phyloP scores from a whole-genome alignment of 2,113 vertebrate species.

The Gymnogyps californianus region DNA sequence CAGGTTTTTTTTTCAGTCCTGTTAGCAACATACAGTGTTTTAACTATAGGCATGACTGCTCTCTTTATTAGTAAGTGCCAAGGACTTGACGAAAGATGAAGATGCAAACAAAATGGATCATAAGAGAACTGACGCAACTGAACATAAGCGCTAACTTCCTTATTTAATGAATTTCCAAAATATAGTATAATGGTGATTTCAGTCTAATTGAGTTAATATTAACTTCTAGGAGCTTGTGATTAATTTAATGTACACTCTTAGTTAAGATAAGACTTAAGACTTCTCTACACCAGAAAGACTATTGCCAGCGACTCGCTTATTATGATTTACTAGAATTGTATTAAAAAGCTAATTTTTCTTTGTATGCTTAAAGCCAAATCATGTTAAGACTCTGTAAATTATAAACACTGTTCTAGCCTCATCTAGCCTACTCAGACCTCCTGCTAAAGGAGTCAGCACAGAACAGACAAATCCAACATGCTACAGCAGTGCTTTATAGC shows the following conservation, averaged over 20 bases:
- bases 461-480: neutral
- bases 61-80: neutral
- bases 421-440: neutral
- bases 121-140: neutral
- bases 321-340: neutral
- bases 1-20: neutral
- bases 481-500: neutral
- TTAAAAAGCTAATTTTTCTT: neutral
- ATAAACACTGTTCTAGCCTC: neutral
- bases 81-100: neutral
- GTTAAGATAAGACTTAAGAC: neutral
- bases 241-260: neutral
- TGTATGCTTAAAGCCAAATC: neutral
- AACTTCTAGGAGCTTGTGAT: neutral
- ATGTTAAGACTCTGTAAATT: neutral
- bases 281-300: neutral
- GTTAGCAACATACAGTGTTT: neutral
- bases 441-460: neutral
- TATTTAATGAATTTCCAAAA: neutral
- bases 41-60: neutral
- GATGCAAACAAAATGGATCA: neutral
- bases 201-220: neutral
- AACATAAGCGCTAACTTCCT: neutral
- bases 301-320: neutral
- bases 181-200: neutral